Conservation (phyloP, 2,113 vertebrate species). For the Neotragus moschatus region DNA sequence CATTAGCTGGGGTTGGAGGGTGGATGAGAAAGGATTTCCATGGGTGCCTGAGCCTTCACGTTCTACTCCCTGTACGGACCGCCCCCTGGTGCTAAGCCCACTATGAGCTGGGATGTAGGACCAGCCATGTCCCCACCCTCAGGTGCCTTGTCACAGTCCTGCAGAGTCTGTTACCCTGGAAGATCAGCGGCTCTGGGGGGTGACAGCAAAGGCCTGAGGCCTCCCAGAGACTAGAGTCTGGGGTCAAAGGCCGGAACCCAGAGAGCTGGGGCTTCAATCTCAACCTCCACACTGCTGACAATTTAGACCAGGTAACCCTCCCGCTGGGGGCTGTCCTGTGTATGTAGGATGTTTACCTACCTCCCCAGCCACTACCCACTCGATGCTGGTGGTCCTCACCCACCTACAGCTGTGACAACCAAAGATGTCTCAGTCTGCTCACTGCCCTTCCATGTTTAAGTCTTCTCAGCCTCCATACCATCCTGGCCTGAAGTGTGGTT, state of each 20-base stretch:
- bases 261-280: not conserved
- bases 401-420: not conserved
- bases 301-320: not conserved
- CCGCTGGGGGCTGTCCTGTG: not conserved
- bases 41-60: not conserved
- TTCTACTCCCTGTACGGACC: fast-evolving
- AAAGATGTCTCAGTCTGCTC: not conserved
- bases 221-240: not conserved
- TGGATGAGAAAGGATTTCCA: not conserved
- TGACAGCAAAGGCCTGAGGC: not conserved
- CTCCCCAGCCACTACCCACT: not conserved
- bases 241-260: not conserved
- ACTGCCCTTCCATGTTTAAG: not conserved
- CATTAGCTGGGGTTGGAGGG: not conserved
- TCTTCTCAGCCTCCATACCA: not conserved
- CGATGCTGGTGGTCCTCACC: not conserved
- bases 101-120: not conserved
- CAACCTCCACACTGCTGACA: not conserved
- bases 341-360: not conserved
- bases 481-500: not conserved
- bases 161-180: not conserved
- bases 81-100: not conserved
- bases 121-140: not conserved
- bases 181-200: not conserved
- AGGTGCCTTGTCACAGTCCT: not conserved